phyloP scores from a whole-genome alignment of 2,888 invertebrate species.

The Drosophila barbarae region DNA sequence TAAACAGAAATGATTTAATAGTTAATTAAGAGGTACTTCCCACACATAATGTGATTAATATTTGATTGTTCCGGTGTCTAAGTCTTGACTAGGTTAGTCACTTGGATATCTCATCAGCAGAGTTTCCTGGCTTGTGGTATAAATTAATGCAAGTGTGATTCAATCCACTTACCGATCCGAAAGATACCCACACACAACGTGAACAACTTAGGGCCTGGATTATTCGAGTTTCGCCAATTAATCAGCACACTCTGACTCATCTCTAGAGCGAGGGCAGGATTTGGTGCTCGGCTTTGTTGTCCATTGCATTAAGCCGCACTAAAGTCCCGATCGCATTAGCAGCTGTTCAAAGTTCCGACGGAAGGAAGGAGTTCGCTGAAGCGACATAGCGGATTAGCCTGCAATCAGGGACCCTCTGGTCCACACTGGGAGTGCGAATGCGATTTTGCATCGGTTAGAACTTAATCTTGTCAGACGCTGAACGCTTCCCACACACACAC shows the following conservation, averaged over 20 bases:
- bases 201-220: conserved; percentile 14
- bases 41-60: not conserved
- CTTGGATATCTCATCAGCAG: not conserved
- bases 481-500: conserved; percentile 69
- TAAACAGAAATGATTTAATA: not conserved
- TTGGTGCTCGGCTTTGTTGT: conserved; percentile 60
- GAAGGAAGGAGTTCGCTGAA: conserved; percentile 44
- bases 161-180: conserved; percentile 5
- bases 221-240: conserved; percentile 14
- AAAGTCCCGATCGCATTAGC: conserved; percentile 63
- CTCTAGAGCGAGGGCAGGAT: conserved; percentile 21
- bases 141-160: conserved; percentile 4
- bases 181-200: conserved; percentile 9
- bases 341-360: conserved; percentile 56
- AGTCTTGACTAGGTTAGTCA: not conserved
- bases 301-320: conserved; percentile 65
- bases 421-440: conserved; percentile 35
- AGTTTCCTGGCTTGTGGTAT: conserved; percentile 3
- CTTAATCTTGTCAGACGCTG: conserved; percentile 73
- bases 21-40: not conserved
- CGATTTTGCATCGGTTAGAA: conserved; percentile 72
- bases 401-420: conserved; percentile 56
- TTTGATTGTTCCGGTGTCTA: not conserved
- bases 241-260: conserved; percentile 33
- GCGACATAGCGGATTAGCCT: conserved; percentile 75